Conservation (phyloP, 2,797 vertebrate species). For the Halcyon leucocephala region DNA sequence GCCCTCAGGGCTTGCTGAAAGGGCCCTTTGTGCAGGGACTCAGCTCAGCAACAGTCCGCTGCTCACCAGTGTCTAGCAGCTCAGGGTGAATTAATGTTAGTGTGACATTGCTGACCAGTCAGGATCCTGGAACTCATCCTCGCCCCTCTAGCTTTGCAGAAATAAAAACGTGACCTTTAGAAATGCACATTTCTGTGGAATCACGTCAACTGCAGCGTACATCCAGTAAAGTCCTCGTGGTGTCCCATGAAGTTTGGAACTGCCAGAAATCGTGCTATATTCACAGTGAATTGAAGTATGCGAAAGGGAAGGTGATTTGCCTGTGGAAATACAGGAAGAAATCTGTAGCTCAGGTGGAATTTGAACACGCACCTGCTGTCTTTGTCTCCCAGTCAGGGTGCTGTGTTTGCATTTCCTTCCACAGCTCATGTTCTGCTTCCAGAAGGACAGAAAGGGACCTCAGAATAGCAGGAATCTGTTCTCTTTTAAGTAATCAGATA, state of each 20-base stretch:
- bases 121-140: not conserved
- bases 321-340: not conserved
- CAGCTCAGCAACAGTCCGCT: not conserved
- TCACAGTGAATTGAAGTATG: not conserved
- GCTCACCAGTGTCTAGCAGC: not conserved
- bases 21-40: not conserved
- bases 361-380: not conserved
- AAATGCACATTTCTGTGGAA: not conserved
- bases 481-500: constrained; percentile 16
- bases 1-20: not conserved
- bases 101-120: not conserved
- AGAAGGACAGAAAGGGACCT: not conserved
- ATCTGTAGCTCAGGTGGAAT: not conserved
- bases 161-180: not conserved
- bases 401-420: not conserved
- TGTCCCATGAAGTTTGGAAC: not conserved
- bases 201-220: not conserved
- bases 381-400: not conserved
- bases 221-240: not conserved
- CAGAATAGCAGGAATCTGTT: not conserved
- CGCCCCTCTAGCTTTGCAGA: not conserved
- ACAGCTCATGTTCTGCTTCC: constrained; percentile 14
- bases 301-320: not conserved
- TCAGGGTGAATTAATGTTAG: not conserved
- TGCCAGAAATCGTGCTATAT: not conserved